Percentiles rank a stretch among this genome's conserved stretches.
Evolutionary conservation across 2,888 invertebrate species (phyloP).

Genomic region (Alentia gelatinosa): DNA sequence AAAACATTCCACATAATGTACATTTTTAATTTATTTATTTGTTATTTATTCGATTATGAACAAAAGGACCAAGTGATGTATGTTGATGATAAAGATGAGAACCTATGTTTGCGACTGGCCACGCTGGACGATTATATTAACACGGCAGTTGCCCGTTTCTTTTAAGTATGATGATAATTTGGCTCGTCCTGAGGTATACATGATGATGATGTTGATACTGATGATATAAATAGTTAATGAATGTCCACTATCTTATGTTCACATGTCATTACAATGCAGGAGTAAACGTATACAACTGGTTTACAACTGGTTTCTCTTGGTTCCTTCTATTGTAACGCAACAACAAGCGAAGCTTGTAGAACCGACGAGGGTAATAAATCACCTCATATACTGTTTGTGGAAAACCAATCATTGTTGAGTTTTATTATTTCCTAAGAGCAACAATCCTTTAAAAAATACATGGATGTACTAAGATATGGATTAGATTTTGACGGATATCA

Average conservation of each 20-base stretch:
- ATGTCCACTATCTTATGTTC: slow-evolving; percentile 22
- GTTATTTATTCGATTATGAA: slow-evolving; percentile 15
- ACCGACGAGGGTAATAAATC: slow-evolving; percentile 17
- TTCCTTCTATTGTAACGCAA: slow-evolving; percentile 13
- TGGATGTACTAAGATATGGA: too few species aligned
- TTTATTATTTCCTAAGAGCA: not conserved
- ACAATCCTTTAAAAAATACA: too few species aligned
- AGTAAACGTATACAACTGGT: slow-evolving; percentile 8
- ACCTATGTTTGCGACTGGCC: not conserved
- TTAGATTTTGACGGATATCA: too few species aligned
- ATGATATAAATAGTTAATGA: too few species aligned
- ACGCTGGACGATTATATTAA: not conserved
- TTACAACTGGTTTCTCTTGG: slow-evolving; percentile 8
- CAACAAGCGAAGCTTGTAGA: slow-evolving; percentile 22
- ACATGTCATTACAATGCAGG: not conserved
- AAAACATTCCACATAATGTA: slow-evolving; percentile 17
- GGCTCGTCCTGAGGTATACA: not conserved
- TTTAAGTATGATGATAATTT: not conserved
- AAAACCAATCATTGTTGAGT: not conserved
- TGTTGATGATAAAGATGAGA: not conserved
- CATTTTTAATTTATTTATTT: slow-evolving; percentile 25
- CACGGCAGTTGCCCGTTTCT: not conserved
- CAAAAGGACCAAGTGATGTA: slow-evolving; percentile 11
- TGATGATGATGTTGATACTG: not conserved
- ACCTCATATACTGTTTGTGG: slow-evolving; percentile 3